Evolutionary conservation across 2,113 vertebrate genomes (phyloP).

Genomic region (Uropsilus gracilis): DNA sequence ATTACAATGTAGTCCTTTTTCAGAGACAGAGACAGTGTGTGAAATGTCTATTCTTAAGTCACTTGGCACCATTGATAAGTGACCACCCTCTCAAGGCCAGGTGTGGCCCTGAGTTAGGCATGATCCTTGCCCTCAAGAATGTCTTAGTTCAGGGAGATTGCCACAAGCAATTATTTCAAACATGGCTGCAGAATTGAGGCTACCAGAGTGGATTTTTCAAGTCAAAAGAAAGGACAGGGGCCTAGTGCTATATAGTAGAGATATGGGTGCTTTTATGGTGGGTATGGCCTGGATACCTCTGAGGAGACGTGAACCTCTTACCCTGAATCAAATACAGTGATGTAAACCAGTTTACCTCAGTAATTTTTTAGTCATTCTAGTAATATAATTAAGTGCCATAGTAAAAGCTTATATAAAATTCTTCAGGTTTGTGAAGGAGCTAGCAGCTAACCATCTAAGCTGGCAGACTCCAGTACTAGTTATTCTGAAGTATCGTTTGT

Average conservation of each 20-base stretch:
- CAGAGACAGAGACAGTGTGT: neutral
- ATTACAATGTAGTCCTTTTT: neutral
- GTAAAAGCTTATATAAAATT: neutral
- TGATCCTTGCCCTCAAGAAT: neutral
- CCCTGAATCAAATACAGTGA: no score
- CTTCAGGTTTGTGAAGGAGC: neutral
- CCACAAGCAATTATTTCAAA: neutral
- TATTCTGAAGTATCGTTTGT: conserved; percentile 13
- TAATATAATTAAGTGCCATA: neutral
- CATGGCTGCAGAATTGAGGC: no score
- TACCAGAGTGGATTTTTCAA: no score
- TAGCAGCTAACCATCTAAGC: neutral
- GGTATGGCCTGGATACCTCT: no score
- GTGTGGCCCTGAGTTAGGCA: neutral
- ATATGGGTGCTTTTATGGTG: no score
- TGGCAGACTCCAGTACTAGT: neutral
- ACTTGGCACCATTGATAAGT: neutral
- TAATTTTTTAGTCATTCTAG: neutral
- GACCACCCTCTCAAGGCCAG: neutral
- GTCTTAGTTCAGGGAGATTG: neutral
- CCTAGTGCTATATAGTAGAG: no score
- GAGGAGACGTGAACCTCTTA: no score
- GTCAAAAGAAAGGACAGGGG: no score
- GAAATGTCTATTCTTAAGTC: neutral
- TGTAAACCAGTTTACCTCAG: no score